Evolutionary conservation across 2,888 invertebrate species (phyloP).

Genomic region (Camptogramma bilineatum): DNA sequence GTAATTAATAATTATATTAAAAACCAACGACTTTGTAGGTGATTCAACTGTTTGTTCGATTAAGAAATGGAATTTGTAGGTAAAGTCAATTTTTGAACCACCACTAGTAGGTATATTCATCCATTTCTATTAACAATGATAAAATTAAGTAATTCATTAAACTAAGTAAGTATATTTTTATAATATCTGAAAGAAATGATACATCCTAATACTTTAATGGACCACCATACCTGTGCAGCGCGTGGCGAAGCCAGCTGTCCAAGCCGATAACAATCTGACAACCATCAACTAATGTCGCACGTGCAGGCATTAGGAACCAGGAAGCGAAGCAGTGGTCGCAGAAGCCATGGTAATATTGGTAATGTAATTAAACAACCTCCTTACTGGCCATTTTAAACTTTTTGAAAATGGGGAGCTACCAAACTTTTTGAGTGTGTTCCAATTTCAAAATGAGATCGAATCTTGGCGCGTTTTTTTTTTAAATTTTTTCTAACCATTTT

Average conservation of each 20-base stretch:
- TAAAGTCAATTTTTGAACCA: no score
- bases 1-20: no score
- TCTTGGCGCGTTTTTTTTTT: background rate
- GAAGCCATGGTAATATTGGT: background rate
- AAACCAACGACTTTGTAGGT: no score
- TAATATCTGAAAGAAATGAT: background rate
- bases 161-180: background rate
- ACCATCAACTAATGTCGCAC: conserved; percentile 38
- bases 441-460: background rate
- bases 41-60: no score
- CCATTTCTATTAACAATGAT: no score
- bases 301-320: conserved; percentile 42
- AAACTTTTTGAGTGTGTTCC: background rate
- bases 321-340: conserved; percentile 8
- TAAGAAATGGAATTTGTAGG: no score
- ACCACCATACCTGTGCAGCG: conserved; percentile 32
- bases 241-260: conserved; percentile 42
- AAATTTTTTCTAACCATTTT: background rate
- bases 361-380: background rate
- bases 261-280: conserved; percentile 39
- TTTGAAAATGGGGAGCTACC: background rate
- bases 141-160: background rate
- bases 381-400: no score
- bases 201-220: conserved; percentile 20
- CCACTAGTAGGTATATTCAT: no score